Evolutionary conservation across 2,888 invertebrate species (phyloP).

Genomic region (Zele albiditarsus): DNA sequence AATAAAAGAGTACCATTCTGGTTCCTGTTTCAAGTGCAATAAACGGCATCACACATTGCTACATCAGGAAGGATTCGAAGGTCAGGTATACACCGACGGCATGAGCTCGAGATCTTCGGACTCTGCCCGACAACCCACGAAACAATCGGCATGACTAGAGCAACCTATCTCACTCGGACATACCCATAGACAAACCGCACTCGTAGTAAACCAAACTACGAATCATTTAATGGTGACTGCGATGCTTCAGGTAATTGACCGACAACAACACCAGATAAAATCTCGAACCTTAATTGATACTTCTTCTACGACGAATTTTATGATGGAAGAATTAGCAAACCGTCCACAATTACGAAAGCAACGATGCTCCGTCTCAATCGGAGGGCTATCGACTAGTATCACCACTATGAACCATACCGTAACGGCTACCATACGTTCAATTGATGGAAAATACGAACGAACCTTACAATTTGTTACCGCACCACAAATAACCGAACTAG

Average conservation of each 20-base stretch:
- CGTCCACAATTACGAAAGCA: slow-evolving; percentile 36
- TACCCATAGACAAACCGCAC: background rate
- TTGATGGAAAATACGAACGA: slow-evolving; percentile 32
- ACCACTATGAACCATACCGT: slow-evolving; percentile 37
- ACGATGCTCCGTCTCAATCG: slow-evolving; percentile 38
- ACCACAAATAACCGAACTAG: slow-evolving; percentile 42
- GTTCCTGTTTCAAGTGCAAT: background rate
- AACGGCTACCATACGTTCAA: slow-evolving; percentile 39
- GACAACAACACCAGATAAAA: background rate
- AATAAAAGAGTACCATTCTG: background rate
- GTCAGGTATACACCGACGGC: background rate
- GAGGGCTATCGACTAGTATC: slow-evolving; percentile 36
- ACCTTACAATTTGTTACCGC: slow-evolving; percentile 38
- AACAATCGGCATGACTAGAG: background rate
- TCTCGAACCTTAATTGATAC: slow-evolving; percentile 48
- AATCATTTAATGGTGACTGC: background rate
- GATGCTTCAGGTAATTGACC: background rate
- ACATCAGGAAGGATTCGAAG: background rate
- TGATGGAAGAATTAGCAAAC: slow-evolving; percentile 39
- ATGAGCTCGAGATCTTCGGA: background rate
- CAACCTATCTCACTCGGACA: background rate
- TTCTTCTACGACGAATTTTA: slow-evolving; percentile 47
- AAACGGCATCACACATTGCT: background rate
- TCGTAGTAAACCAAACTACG: background rate
- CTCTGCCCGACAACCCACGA: background rate